Base-by-base conservation (phyloP, 2,888 invertebrate genomes). In the Drosophila helvetica region DNA sequence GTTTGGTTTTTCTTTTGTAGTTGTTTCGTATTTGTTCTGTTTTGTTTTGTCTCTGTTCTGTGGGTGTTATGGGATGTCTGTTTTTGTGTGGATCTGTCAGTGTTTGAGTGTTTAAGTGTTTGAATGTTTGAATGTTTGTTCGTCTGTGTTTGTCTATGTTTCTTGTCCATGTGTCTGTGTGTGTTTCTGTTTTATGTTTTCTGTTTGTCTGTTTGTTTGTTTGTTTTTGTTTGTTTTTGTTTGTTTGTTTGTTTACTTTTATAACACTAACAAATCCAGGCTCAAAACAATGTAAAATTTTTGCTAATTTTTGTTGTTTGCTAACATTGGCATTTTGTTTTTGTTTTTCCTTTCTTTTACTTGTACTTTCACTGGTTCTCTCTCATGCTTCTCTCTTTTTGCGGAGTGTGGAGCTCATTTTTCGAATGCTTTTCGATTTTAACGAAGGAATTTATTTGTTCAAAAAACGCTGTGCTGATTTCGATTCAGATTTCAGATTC, bases 241-340 rank as follows among this genome's bases (percentile, higher is more conserved):
- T 67, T 66, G 66, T 67, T 68, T 75, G 61, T 80, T 84, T 73
- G 69, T 61, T 84, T 79, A 79, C 67, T 74, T 87, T 88, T 86
- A 77, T 81, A 87, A 90, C 88, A 90, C 90, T 90, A 90, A 90
- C 90, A 90, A 90, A 90, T 90, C 90, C 90, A 90, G 90, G 90
- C 90, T 90, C 90, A 90, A 90, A 88, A 86, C 81, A 89, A 89
- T 86, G 79, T 77, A 77, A 64, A 74, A 61, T 69, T 85, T 78
- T 80, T 71, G 78, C 75, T 79, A 56, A 69, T 63, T 59, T 71
- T 65, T 66, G 17, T 65, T 59, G 25, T 33, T 33, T 33, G 33
- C 33, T 58, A 53, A 19, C 27, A 42, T 70, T 55, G 60, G 47
- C 22, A 22, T 22, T 22, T 22, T 22, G 22, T 58, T 61, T 58